A percentile compares a stretch with the other conserved stretches of the same genome.
These are phyloP conservation scores for Calonectris borealis DNA, from an alignment of 2,113 vertebrate species.

Conservation along the genomic window DNA sequence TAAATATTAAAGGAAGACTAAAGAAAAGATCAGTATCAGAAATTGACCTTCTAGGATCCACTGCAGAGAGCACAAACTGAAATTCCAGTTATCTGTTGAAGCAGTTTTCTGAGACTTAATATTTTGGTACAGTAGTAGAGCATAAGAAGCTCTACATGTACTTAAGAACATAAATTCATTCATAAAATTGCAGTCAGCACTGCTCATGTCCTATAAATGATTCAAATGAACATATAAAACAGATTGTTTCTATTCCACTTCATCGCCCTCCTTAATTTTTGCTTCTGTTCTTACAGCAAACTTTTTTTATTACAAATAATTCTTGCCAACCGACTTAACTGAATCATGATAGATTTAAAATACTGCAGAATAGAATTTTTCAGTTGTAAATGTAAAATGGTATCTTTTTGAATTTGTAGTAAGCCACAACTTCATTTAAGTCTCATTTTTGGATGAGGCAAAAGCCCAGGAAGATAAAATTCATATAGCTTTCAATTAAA, in stretches of 20 bases:
- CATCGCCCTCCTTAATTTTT: not conserved
- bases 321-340: not conserved
- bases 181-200: not conserved
- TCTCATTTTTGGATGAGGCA: not conserved
- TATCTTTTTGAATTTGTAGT: not conserved
- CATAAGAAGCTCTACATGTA: not conserved
- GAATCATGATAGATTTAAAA: not conserved
- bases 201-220: not conserved
- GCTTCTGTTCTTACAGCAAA: not conserved
- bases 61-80: not conserved
- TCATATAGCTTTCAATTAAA: not conserved
- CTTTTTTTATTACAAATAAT: not conserved
- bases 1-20: not conserved
- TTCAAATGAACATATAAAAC: not conserved
- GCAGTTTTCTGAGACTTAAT: not conserved
- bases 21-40: not conserved
- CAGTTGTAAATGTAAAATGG: not conserved
- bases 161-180: not conserved
- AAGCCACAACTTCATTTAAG: not conserved
- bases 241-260: not conserved
- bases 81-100: not conserved
- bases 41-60: not conserved
- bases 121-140: not conserved
- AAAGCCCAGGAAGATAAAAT: not conserved
- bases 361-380: not conserved